phyloP scores from a whole-genome alignment of 1,140 invertebrate genomes.

The Eurosta solidaginis region DNA sequence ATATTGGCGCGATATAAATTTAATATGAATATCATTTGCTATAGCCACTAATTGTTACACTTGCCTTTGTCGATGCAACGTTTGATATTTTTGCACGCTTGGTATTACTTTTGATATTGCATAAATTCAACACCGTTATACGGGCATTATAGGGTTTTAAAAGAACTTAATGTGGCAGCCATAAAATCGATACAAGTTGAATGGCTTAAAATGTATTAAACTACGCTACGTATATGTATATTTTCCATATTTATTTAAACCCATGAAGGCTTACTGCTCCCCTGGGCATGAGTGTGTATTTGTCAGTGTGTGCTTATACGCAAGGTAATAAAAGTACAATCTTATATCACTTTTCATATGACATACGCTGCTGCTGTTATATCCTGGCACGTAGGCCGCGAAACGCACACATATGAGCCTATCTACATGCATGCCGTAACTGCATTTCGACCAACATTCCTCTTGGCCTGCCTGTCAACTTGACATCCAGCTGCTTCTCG shows the following conservation, averaged over 20 bases:
- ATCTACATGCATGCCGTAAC: not conserved
- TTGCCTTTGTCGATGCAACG: not conserved
- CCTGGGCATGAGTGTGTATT: not conserved
- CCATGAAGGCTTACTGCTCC: not conserved
- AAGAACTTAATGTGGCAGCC: not conserved
- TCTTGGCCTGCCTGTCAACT: not conserved
- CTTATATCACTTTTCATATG: not conserved
- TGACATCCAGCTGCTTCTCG: not conserved
- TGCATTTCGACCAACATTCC: not conserved
- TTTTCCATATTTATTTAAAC: slow-evolving; percentile 17
- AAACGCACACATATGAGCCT: too few species aligned
- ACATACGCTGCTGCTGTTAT: not conserved
- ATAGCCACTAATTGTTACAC: not conserved
- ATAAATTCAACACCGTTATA: not conserved
- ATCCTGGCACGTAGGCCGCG: not conserved
- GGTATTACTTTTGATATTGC: not conserved
- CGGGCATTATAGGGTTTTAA: not conserved
- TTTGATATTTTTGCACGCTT: not conserved
- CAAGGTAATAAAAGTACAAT: slow-evolving; percentile 4
- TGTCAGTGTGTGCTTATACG: not conserved
- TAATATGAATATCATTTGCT: not conserved
- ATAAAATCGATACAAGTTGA: not conserved
- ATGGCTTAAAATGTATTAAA: not conserved
- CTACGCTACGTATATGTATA: not conserved
- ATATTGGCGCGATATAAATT: too few species aligned